Evolutionary conservation across 2,113 vertebrate genomes (phyloP), one percentile per base, ranked within the genome.

Genomic region (Microcebus lehilahytsara): DNA sequence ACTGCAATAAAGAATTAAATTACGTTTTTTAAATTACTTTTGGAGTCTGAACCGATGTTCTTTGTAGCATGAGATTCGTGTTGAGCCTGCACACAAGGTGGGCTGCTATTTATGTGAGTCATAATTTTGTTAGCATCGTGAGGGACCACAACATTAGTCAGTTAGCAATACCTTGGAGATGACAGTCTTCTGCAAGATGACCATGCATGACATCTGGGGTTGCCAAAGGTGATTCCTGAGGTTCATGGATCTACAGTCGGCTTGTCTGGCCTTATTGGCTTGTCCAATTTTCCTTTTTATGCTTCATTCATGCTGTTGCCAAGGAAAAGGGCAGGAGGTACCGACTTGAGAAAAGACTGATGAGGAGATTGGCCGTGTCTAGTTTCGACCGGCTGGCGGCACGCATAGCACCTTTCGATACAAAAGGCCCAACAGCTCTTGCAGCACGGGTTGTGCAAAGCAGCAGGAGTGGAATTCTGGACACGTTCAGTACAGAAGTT

Each of bases 11-110:
- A 75, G 40, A 91, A 51, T 27, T 58, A 62, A 74, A 91, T 80
- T 27, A 46, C 1, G 58, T 10, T 25, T 86, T 66, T 96, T 94
- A 67, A 69, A 20, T 87, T 94, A 60, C 40, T 96, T 91, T 94
- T 71, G 67, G 74, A 69, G 81, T 86, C 67, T 87, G 69, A 22
- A 69, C 67, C 3, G 49, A 75, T 58, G 23, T n/a, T 91, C 66
- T 91, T 72, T 66, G 34, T 22, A 75, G 37, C 9, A 67, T 74
- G 27, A 64, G 56, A 34, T 86, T 89, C 5, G 2, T 20, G 25
- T 22, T 91, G 27, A 89, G 32, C 56, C 40, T 40, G 20, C 46
- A 66, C 10, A 49, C 53, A 91, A 87, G 20, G 67, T 69, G 27
- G 27, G 20, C 56, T 81, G 40, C 49, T n/a, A 74, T 51, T 77